These are phyloP conservation scores for Arion vulgaris DNA, from an alignment of 1,140 invertebrate species.

Conservation along the genomic window DNA sequence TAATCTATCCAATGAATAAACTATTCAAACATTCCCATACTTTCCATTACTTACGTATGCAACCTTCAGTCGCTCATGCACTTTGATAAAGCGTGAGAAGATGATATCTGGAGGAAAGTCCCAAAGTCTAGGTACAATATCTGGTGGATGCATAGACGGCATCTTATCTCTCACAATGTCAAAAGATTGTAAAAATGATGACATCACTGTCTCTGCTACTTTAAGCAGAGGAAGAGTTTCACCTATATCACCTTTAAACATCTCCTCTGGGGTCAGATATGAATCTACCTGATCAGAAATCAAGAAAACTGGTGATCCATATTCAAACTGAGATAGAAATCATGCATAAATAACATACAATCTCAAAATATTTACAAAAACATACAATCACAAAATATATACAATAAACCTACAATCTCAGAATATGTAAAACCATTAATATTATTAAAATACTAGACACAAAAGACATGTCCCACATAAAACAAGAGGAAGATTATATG, in stretches of 20 bases:
- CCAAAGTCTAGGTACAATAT: slow-evolving; percentile 80
- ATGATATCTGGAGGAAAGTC: slow-evolving; percentile 90
- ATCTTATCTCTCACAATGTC: slow-evolving; percentile 81
- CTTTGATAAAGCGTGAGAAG: slow-evolving; percentile 88
- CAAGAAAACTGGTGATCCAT: neutral
- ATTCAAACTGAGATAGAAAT: too few species aligned
- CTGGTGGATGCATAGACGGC: slow-evolving; percentile 78
- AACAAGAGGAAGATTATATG: too few species aligned
- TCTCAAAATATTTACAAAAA: neutral
- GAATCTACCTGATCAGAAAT: slow-evolving; percentile 79
- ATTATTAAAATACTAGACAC: too few species aligned
- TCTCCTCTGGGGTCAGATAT: slow-evolving; percentile 88
- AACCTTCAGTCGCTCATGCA: slow-evolving; percentile 85
- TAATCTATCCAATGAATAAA: too few species aligned
- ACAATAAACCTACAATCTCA: too few species aligned
- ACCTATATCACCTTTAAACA: slow-evolving; percentile 79
- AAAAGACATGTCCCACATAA: too few species aligned
- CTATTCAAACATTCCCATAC: too few species aligned
- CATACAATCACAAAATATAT: too few species aligned
- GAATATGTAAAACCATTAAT: too few species aligned
- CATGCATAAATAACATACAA: neutral
- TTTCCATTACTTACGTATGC: slow-evolving; percentile 78
- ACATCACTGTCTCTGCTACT: slow-evolving; percentile 85
- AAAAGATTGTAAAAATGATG: slow-evolving; percentile 80
- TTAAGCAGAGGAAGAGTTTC: slow-evolving; percentile 86